Evolutionary conservation across 2,888 invertebrate species (phyloP), one percentile per base, ranked within the genome.

Genomic region (Ectemnius lituratus): DNA sequence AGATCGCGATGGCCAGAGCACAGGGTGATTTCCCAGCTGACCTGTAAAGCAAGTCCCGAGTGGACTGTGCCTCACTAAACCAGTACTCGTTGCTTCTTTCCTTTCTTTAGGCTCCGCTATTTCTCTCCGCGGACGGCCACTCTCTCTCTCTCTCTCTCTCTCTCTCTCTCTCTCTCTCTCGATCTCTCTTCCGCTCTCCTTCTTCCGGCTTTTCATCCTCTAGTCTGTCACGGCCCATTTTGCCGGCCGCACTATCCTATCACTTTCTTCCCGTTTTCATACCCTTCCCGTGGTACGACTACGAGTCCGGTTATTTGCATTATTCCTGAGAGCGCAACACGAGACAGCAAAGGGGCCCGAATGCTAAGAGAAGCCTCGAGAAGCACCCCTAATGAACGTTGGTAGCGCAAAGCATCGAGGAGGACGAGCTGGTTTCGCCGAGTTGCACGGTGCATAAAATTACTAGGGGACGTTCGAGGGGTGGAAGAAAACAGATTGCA

Each of bases 11-110:
- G 76, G 70, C 91, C 92, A 92, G 92, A 92, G 77, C 85, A 80
- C 76, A 65, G 82, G 77, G 92, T 92, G 92, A 92, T 92, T 92
- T 92, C 92, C 92, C 92, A 90, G 85, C 91, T 91, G 92, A 91
- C 92, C 91, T 92, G 92, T 92, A 92, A 92, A 92, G 90, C 87
- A 88, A 85, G 85, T 81, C 82, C 67, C 79, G 80, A 80, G 85
- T 80, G 81, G 80, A 83, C 85, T 81, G 80, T 85, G 81, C 75
- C 82, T 86, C 84, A 82, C 85, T 52, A 75, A 72, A 81, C 81
- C 76, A 70, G 78, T 74, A 70, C 69, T 71, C 81, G 78, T 37
- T 37, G 37, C 74, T 70, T 78, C 75, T 69, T 69, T 73, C 64
- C 62, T 72, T 70, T 68, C 74, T 61, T 52, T 16, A 52, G 14